A percentile compares a stretch with the other conserved stretches of the same genome.
Evolutionary conservation across 2,888 invertebrate genomes (phyloP).

Genomic region (Sinelater perroti): DNA sequence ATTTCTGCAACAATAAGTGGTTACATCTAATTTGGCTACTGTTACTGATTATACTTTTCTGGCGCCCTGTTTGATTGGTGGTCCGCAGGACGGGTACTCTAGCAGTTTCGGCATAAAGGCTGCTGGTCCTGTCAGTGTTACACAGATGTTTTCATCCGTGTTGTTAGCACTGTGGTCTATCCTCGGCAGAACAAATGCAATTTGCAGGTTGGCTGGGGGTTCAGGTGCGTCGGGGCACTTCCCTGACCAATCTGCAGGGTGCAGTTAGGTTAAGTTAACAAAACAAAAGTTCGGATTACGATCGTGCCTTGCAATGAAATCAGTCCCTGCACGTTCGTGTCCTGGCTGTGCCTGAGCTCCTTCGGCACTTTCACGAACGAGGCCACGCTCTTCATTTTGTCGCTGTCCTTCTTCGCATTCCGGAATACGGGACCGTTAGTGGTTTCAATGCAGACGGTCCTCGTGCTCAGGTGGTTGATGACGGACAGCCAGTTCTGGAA

Average conservation of each 20-base stretch:
- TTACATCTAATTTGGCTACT: background rate
- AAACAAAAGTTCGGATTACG: too few relatives aligned
- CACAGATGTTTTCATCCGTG: constrained; percentile 14
- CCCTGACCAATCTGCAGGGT: constrained; percentile 24
- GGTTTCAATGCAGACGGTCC: constrained; percentile 13
- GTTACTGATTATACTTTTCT: constrained; percentile 9
- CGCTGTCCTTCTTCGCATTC: background rate
- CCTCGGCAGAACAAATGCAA: constrained; percentile 17
- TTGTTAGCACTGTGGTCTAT: background rate
- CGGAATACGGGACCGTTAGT: background rate
- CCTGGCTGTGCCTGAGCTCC: too few relatives aligned
- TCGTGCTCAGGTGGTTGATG: constrained; percentile 18
- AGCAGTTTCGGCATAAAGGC: constrained; percentile 28
- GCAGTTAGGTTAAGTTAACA: background rate
- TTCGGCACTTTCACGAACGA: background rate
- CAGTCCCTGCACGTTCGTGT: constrained; percentile 12
- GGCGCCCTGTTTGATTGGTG: too few relatives aligned
- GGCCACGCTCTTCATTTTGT: background rate
- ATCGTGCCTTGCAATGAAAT: constrained; percentile 17
- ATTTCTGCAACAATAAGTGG: constrained; percentile 13
- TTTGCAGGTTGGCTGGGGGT: constrained; percentile 8
- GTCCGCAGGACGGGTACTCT: background rate
- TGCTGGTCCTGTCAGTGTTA: constrained; percentile 23
- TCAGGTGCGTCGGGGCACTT: constrained; percentile 15
- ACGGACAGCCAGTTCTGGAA: constrained; percentile 34